Evolutionary conservation across 2,797 vertebrate species (phyloP).

Genomic region (Polyboroides typus): DNA sequence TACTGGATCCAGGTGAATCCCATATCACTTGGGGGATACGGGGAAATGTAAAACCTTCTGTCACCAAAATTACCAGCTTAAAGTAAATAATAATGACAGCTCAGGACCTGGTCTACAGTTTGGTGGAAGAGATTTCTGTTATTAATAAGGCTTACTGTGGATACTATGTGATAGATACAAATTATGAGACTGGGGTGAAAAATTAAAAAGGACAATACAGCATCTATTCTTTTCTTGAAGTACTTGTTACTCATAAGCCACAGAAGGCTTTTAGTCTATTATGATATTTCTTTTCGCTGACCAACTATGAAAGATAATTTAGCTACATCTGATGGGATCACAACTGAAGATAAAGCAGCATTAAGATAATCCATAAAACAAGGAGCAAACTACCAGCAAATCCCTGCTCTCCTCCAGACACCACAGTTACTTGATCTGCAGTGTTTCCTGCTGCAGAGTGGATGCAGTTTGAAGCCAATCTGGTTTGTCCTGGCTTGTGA

Average conservation of each 20-base stretch:
- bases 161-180: not conserved
- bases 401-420: constrained; percentile 50
- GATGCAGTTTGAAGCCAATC: constrained; percentile 39
- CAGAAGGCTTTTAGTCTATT: not conserved
- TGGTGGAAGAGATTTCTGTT: not conserved
- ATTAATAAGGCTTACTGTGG: not conserved
- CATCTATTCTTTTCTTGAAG: not conserved
- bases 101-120: not conserved
- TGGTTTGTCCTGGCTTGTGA: constrained; percentile 26
- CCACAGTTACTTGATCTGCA: constrained; percentile 2
- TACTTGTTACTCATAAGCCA: not conserved
- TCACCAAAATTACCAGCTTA: not conserved
- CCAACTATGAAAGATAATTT: not conserved
- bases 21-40: not conserved
- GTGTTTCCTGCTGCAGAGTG: constrained; percentile 4
- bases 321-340: not conserved
- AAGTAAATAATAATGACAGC: not conserved
- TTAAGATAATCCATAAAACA: constrained; percentile 51
- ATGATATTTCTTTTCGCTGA: not conserved
- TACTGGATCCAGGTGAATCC: not conserved
- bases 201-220: not conserved
- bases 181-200: not conserved
- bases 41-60: not conserved
- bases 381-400: constrained; percentile 64
- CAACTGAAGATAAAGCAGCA: not conserved